Base-by-base conservation (phyloP, 2,113 vertebrate species). In the Entelurus aequoreus region DNA sequence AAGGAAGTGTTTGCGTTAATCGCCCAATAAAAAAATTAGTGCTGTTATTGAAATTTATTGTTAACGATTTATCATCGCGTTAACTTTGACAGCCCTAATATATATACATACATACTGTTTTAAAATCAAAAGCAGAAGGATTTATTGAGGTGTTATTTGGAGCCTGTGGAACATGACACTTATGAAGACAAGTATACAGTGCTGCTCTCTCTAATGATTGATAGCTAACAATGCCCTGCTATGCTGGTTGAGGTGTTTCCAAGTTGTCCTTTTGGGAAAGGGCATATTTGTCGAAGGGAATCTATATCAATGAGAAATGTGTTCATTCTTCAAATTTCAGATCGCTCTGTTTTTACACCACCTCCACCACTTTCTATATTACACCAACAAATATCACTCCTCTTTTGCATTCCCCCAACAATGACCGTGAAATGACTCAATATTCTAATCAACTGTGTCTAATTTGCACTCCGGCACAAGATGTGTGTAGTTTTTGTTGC, bases 371-470 rank as follows among this genome's bases (percentile, higher is more conserved):
- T 58, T 53, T 68, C 54, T 50, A 21, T 63, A 60, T 72, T 58
- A 6, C 58, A 54, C 66, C 65, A 74, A 51, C 74, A 74, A 69
- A 76, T 72, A 71, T n/a, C 73, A 61, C 66, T 85, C 65, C 63
- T 81, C 37, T 38, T 19, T 19, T 87, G 88, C 88, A 84, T 89
- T 90, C 79, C 85, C 76, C 69, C 74, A 84, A 78, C 81, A 83
- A 69, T 79, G 74, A 79, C 84, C 87, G 86, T 85, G 82, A 87
- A 88, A 89, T 84, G 75, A 85, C 79, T 87, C 80, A 77, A 84
- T 87, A 86, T 88, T 86, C 84, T 86, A 90, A 89, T 88, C 84
- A 87, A 86, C 79, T 81, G 84, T 87, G 87, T 87, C 79, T 91
- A 86, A 89, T 90, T 91, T 87, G 82, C 86, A 84, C 76, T 83